phyloP scores from a whole-genome alignment of 2,797 vertebrate genomes.

The Calcarius lapponicus region DNA sequence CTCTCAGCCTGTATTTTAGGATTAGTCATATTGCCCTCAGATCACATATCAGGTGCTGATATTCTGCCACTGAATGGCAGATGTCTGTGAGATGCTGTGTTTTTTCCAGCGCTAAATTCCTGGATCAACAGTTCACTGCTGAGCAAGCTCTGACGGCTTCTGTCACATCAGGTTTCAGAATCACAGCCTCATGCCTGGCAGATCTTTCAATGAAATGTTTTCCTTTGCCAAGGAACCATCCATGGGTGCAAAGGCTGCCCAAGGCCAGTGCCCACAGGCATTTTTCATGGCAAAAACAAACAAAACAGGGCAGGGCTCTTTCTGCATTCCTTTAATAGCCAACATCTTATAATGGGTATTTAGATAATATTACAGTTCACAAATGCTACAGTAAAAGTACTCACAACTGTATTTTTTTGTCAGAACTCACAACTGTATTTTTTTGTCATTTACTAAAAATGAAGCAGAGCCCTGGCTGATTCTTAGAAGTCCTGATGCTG shows the following conservation, averaged over 20 bases:
- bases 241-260: background rate
- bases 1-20: background rate
- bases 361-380: background rate
- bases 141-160: background rate
- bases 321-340: background rate
- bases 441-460: background rate
- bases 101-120: background rate
- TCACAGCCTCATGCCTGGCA: background rate
- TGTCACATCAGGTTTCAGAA: background rate
- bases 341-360: background rate
- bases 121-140: background rate
- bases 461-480: background rate
- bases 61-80: background rate
- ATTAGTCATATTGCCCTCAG: background rate
- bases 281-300: background rate
- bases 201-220: background rate
- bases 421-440: background rate
- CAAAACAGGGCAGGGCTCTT: background rate
- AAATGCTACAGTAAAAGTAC: background rate
- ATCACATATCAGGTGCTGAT: background rate
- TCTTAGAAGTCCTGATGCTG: background rate
- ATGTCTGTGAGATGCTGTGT: background rate
- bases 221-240: background rate
- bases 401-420: background rate
- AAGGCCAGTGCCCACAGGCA: background rate